Conservation (phyloP, 2,888 invertebrate genomes). For the Epistrophe eligans region DNA sequence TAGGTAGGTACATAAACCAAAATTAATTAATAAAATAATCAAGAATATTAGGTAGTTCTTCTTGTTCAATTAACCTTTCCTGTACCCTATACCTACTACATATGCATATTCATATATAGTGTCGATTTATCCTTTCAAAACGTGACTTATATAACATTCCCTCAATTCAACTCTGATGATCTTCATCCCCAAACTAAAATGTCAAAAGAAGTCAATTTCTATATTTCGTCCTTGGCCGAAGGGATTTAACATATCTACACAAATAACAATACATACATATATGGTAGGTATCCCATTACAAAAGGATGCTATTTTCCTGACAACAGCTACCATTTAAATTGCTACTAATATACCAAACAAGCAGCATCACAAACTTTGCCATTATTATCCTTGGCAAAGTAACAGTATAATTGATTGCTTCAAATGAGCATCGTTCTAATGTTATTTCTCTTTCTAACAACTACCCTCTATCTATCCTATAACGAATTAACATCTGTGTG, state of each 20-base stretch:
- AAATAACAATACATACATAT: not conserved
- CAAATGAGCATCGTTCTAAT: slow-evolving; percentile 67
- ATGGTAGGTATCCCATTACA: slow-evolving; percentile 49
- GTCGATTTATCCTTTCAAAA: slow-evolving; percentile 15
- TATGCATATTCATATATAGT: not conserved
- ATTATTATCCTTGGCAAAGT: slow-evolving; percentile 72
- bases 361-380: slow-evolving; percentile 68
- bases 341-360: slow-evolving; percentile 76
- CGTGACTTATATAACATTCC: slow-evolving; percentile 15
- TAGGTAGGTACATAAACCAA: slow-evolving; percentile 12
- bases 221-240: slow-evolving; percentile 32
- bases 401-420: slow-evolving; percentile 74
- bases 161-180: not conserved
- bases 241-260: slow-evolving; percentile 17
- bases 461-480: not conserved
- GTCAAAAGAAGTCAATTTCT: slow-evolving; percentile 66
- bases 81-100: not conserved
- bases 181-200: not conserved
- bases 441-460: slow-evolving; percentile 33
- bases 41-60: slow-evolving; percentile 61
- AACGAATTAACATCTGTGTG: not conserved
- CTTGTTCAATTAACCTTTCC: slow-evolving; percentile 68
- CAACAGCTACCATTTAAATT: slow-evolving; percentile 76
- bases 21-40: slow-evolving; percentile 73
- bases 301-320: slow-evolving; percentile 73